These are phyloP conservation scores for Perdita meconis DNA, from an alignment of 2,888 invertebrate genomes.

Conservation along the genomic window DNA sequence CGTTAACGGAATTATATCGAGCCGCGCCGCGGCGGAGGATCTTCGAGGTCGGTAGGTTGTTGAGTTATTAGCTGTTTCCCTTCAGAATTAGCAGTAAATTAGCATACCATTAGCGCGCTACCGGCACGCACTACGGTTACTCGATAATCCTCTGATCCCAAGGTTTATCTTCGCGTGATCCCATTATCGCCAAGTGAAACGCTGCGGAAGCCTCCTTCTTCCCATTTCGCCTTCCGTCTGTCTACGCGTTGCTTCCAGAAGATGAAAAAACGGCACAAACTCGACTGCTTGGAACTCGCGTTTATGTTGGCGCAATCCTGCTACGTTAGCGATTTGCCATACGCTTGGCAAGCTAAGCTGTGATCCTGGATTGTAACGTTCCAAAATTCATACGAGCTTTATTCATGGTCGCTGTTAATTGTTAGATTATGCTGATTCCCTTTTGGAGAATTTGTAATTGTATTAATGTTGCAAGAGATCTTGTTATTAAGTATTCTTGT, in stretches of 20 bases:
- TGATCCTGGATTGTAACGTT: not conserved
- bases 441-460: too few relatives aligned
- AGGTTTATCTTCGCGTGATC: constrained; percentile 72
- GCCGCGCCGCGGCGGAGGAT: constrained; percentile 39
- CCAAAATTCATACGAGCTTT: too few relatives aligned
- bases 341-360: not conserved
- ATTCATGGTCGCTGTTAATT: too few relatives aligned
- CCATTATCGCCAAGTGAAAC: constrained; percentile 64
- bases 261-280: constrained; percentile 25
- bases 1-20: constrained; percentile 59
- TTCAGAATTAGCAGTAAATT: constrained; percentile 75
- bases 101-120: constrained; percentile 74
- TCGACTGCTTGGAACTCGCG: not conserved
- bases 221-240: too few relatives aligned
- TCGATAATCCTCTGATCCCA: constrained; percentile 73
- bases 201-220: constrained; percentile 18
- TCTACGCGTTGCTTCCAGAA: constrained; percentile 45
- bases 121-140: constrained; percentile 66
- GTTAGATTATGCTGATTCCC: too few relatives aligned
- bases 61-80: constrained; percentile 77
- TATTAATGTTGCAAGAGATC: too few relatives aligned
- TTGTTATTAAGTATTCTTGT: too few relatives aligned
- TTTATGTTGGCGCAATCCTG: not conserved
- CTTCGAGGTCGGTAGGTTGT: constrained; percentile 59
- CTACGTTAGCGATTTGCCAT: constrained; percentile 22